These are phyloP conservation scores for Podarcis siculus DNA, from an alignment of 2,797 vertebrate genomes.

Conservation along the genomic window DNA sequence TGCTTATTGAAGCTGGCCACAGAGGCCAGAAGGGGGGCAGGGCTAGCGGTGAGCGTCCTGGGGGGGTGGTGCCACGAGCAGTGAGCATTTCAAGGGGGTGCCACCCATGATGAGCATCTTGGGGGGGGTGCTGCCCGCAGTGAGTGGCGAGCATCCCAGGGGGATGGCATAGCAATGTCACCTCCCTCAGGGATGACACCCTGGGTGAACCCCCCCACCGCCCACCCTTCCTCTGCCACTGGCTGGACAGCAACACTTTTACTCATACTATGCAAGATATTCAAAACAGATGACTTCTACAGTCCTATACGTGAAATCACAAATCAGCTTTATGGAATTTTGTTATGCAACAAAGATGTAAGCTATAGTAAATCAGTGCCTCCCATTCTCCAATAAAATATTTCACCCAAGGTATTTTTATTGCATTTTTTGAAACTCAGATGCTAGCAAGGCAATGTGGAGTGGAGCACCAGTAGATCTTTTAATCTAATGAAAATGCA, in stretches of 20 bases:
- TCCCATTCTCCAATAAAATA: not conserved
- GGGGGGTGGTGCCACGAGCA: too few relatives aligned
- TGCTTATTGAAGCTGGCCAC: not conserved
- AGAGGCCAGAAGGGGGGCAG: not conserved
- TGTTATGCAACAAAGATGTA: not conserved
- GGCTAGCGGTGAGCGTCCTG: too few relatives aligned
- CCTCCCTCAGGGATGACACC: too few relatives aligned
- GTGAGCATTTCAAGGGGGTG: too few relatives aligned
- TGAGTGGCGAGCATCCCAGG: too few relatives aligned
- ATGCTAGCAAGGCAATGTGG: not conserved
- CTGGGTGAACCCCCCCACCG: too few relatives aligned
- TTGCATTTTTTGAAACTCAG: not conserved
- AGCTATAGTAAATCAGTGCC: not conserved
- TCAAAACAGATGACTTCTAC: not conserved
- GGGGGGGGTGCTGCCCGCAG: too few relatives aligned
- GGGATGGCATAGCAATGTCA: too few relatives aligned
- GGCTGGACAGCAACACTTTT: not conserved
- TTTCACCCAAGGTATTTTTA: not conserved
- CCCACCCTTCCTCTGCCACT: too few relatives aligned
- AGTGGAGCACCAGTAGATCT: not conserved
- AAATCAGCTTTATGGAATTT: conserved; percentile 13
- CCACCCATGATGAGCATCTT: too few relatives aligned
- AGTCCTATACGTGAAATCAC: not conserved
- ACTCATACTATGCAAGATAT: not conserved
- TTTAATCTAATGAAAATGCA: conserved; percentile 6